Base-by-base conservation (phyloP, 1,140 invertebrate genomes). In the Propsilocerus akamusi region DNA sequence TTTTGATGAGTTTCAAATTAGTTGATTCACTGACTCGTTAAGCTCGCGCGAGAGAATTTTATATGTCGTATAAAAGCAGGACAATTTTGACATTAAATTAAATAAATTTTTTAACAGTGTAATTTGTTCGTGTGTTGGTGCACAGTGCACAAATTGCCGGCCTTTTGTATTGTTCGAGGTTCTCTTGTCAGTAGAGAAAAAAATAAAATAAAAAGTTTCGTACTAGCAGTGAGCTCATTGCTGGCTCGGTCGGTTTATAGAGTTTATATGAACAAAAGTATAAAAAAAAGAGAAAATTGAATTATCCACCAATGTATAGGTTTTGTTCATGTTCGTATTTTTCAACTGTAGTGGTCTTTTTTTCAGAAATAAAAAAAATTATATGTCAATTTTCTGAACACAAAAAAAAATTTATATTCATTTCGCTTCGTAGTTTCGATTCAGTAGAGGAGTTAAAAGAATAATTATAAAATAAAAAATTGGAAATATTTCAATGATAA, bases 331-430 rank as follows among this genome's bases (percentile, higher is more conserved):
- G 34, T 41, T 41, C 28, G 22, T 41, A 20, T 41, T 41, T 41
- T 20, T 20, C 34, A 41, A 41, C 3, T 41, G 34, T 41, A 41
- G 34, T 41, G 34, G 34, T 41, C 22, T 41, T n/a, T n/a, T n/a
- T n/a, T n/a, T n/a, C n/a, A n/a, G n/a, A n/a, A n/a, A n/a, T n/a
- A n/a, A 41, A 41, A 41, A 41, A 41, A 20, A 41, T 41, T 41
- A 41, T 41, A 41, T 41, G 34, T 41, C 34, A 41, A 41, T 41
- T n/a, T 41, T 41, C 34, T 41, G 34, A 41, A 41, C 34, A 41
- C 8, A 41, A 30, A 30, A 30, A 30, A 37, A 41, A 17, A 41
- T n/a, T n/a, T n/a, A n/a, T 41, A 41, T 41, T 41, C 34, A 41
- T 41, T 41, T 41, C 22, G 34, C 34, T 41, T 41, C 34, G 34